Conservation (phyloP, 2,113 vertebrate genomes). For the Hemiprocne comata region DNA sequence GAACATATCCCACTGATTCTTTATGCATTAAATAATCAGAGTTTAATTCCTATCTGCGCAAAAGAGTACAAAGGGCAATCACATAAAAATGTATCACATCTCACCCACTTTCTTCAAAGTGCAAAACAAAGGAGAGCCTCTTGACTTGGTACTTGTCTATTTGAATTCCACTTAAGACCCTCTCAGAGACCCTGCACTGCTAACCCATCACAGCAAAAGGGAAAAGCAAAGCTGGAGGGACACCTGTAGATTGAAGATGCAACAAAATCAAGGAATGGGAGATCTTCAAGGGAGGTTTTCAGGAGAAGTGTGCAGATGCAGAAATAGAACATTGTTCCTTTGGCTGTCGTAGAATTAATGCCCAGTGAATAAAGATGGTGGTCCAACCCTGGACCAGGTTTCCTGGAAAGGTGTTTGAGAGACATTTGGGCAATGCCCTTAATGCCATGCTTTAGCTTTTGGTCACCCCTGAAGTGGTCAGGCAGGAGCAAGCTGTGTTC, state of each 20-base stretch:
- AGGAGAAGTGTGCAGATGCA: not conserved
- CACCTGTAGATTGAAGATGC: not conserved
- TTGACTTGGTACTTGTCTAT: not conserved
- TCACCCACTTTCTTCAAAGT: not conserved
- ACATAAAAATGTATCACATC: not conserved
- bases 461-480: no score
- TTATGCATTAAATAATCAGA: not conserved
- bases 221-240: not conserved
- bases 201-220: not conserved
- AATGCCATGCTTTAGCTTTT: no score
- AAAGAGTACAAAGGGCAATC: not conserved
- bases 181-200: not conserved
- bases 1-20: not conserved
- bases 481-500: no score
- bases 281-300: not conserved
- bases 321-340: not conserved
- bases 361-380: not conserved
- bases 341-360: not conserved
- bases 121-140: not conserved
- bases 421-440: no score
- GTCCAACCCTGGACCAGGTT: not conserved
- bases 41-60: not conserved
- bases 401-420: not conserved
- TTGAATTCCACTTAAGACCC: not conserved
- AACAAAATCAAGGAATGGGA: not conserved